Percentiles rank a stretch among this genome's conserved stretches.
Conservation (phyloP, 35 echinoderm and acorn worm species). For the Acanthaster planci region DNA sequence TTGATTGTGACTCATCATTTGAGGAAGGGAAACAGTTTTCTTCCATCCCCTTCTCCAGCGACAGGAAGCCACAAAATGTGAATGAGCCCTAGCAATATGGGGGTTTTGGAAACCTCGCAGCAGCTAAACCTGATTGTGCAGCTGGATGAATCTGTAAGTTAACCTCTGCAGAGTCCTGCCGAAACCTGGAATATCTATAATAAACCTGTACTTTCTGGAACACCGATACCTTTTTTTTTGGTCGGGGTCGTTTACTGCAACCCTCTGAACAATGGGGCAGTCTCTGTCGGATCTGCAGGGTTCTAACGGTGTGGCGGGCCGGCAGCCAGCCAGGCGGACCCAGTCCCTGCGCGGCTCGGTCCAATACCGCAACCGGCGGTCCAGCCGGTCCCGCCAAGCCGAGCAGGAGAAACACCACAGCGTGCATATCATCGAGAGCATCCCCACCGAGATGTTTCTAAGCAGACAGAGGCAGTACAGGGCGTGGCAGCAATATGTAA, state of each 20-base stretch:
- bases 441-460: constrained; percentile 82
- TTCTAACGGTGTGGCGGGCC: background rate
- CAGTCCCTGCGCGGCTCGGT: constrained; percentile 29
- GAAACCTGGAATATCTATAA: too few relatives aligned
- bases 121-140: too few relatives aligned
- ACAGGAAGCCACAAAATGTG: background rate
- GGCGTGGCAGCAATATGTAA: constrained; percentile 85
- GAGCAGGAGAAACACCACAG: constrained; percentile 71
- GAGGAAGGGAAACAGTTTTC: too few relatives aligned
- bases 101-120: too few relatives aligned
- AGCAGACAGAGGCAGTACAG: constrained; percentile 73
- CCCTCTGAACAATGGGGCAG: background rate
- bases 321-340: background rate
- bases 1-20: too few relatives aligned
- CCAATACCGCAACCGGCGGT: constrained; percentile 29
- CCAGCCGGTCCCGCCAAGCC: constrained; percentile 42
- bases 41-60: too few relatives aligned
- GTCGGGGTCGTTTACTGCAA: too few relatives aligned
- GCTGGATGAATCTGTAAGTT: too few relatives aligned
- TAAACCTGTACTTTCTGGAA: too few relatives aligned
- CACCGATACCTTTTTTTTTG: too few relatives aligned
- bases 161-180: too few relatives aligned
- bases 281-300: background rate
- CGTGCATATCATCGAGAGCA: constrained; percentile 96
- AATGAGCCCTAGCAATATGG: too few relatives aligned